A percentile compares a stretch with the other conserved stretches of the same genome.
Conservation (phyloP, 1,140 invertebrate species). For the Bilobella aurantiaca region DNA sequence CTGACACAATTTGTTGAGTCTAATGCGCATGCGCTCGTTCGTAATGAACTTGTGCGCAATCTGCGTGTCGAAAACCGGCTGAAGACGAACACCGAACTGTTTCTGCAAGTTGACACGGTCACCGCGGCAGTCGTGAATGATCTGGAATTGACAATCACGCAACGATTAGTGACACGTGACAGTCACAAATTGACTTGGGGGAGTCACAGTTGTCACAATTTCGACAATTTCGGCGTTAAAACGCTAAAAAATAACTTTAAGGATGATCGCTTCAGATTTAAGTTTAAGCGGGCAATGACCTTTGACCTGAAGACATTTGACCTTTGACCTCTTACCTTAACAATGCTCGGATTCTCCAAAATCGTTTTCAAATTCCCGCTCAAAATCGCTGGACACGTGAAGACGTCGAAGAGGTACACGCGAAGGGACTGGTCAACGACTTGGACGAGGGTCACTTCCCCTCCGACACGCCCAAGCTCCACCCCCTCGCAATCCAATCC, state of each 20-base stretch:
- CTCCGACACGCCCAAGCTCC: neutral
- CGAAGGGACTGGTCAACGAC: neutral
- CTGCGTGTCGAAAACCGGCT: neutral
- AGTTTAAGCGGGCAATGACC: no score
- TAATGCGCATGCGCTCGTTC: neutral
- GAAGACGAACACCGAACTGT: neutral
- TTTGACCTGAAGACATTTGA: neutral
- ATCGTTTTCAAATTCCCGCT: neutral
- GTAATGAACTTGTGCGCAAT: neutral
- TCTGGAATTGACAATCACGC: no score
- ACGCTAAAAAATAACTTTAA: neutral
- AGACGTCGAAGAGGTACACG: neutral
- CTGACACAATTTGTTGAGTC: neutral
- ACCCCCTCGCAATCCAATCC: neutral
- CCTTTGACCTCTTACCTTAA: neutral
- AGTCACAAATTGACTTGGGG: no score
- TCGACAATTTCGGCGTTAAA: neutral
- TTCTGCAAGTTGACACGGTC: neutral
- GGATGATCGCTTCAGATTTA: no score
- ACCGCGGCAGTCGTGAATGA: neutral
- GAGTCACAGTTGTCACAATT: no score
- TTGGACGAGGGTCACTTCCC: neutral
- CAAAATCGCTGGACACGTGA: neutral
- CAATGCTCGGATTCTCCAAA: neutral
- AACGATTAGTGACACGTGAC: no score